These are phyloP conservation scores for Odontomyia ornata DNA, from an alignment of 2,888 invertebrate genomes.

Conservation along the genomic window DNA sequence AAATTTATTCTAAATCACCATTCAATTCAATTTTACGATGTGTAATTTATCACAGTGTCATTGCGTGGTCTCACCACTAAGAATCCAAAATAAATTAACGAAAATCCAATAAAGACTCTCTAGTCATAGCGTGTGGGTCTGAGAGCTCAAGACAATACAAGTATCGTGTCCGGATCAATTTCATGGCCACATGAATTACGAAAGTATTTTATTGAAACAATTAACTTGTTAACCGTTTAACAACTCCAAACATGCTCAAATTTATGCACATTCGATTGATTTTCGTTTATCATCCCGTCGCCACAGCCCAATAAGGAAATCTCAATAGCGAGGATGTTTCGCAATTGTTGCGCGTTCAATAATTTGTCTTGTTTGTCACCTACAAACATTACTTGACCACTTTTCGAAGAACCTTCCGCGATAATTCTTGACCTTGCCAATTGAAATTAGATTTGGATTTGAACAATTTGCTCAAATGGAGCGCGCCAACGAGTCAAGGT, in stretches of 20 bases:
- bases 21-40: not conserved
- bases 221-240: not conserved
- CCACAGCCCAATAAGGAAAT: not conserved
- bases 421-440: slow-evolving; percentile 16
- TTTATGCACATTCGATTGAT: slow-evolving; percentile 18
- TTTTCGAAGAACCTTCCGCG: slow-evolving; percentile 8
- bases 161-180: slow-evolving; percentile 15
- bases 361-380: slow-evolving; percentile 8
- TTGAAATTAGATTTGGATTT: not conserved
- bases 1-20: too few relatives aligned
- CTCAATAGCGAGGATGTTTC: not conserved
- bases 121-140: not conserved
- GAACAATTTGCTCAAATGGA: not conserved
- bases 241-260: slow-evolving; percentile 1
- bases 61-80: not conserved
- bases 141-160: too few relatives aligned
- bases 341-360: not conserved
- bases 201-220: not conserved
- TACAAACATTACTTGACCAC: not conserved
- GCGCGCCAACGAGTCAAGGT: not conserved
- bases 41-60: not conserved
- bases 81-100: slow-evolving; percentile 2
- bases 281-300: slow-evolving; percentile 1
- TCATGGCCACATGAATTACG: not conserved
- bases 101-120: not conserved